These are phyloP conservation scores for Drosophila paranaensis DNA, from an alignment of 2,888 invertebrate species.

Conservation along the genomic window DNA sequence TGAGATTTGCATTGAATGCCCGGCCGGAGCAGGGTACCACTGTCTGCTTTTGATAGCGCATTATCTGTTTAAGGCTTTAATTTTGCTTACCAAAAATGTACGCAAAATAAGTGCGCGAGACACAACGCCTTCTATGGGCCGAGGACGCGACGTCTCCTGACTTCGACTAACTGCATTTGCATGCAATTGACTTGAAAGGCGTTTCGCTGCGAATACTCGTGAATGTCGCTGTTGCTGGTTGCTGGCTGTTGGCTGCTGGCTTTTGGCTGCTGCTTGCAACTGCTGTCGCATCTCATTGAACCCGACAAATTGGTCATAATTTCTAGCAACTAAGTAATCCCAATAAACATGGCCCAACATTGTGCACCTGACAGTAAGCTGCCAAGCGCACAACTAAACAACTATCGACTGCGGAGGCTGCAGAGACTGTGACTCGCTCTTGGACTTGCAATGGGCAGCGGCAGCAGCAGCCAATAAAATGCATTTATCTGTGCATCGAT, in stretches of 20 bases:
- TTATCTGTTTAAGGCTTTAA: conserved; percentile 81
- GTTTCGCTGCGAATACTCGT: conserved; percentile 22
- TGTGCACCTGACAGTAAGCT: conserved; percentile 79
- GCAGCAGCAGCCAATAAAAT: conserved; percentile 62
- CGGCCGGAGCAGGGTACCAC: conserved; percentile 17
- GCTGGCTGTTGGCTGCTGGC: no score
- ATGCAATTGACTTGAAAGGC: conserved; percentile 79
- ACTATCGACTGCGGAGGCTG: conserved; percentile 9
- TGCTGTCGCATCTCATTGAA: conserved; percentile 64
- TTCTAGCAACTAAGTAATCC: conserved; percentile 77
- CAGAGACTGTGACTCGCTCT: conserved; percentile 31
- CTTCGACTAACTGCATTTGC: conserved; percentile 60
- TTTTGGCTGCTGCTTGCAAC: not conserved
- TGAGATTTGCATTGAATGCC: conserved; percentile 77
- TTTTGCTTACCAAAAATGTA: conserved; percentile 79
- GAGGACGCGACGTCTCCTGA: conserved; percentile 29
- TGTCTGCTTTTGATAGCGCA: conserved; percentile 65
- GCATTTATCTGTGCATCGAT: conserved; percentile 78
- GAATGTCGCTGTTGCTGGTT: conserved; percentile 30
- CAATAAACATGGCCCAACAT: conserved; percentile 81
- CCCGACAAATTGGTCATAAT: conserved; percentile 82
- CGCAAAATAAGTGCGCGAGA: conserved; percentile 76
- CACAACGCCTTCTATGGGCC: conserved; percentile 72
- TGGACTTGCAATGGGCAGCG: conserved; percentile 52
- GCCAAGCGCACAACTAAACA: conserved; percentile 48